These are phyloP conservation scores for Amblyopsis rosae DNA, from an alignment of 2,113 vertebrate genomes.

Conservation along the genomic window DNA sequence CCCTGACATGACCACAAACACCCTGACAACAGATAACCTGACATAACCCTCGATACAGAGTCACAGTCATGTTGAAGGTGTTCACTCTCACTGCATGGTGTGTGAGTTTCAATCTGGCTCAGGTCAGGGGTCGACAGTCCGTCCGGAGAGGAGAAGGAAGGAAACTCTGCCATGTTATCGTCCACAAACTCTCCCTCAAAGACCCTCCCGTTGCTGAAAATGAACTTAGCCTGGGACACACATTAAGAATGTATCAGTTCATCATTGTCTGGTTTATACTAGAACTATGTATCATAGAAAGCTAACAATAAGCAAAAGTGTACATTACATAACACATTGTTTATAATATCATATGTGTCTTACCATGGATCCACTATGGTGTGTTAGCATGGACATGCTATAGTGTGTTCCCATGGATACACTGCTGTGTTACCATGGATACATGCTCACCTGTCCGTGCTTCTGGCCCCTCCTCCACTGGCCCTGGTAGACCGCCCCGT, in stretches of 20 bases:
- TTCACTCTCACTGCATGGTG: conserved; percentile 47
- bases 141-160: conserved; percentile 21
- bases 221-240: conserved; percentile 77
- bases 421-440: too few species aligned
- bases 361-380: too few species aligned
- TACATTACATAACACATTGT: too few species aligned
- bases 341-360: too few species aligned
- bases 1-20: neutral
- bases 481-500: conserved; percentile 80
- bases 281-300: neutral
- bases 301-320: too few species aligned
- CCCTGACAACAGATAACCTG: neutral
- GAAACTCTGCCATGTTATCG: conserved; percentile 66
- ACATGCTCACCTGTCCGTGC: conserved; percentile 80
- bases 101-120: conserved; percentile 15
- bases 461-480: conserved; percentile 85
- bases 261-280: too few species aligned
- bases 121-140: conserved; percentile 18
- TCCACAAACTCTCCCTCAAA: conserved; percentile 78
- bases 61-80: neutral
- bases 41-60: neutral
- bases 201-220: conserved; percentile 75
- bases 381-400: too few species aligned
- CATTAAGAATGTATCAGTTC: neutral
- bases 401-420: too few species aligned